Evolutionary conservation across 2,797 vertebrate species (phyloP).

Genomic region (Xerus rutilus): DNA sequence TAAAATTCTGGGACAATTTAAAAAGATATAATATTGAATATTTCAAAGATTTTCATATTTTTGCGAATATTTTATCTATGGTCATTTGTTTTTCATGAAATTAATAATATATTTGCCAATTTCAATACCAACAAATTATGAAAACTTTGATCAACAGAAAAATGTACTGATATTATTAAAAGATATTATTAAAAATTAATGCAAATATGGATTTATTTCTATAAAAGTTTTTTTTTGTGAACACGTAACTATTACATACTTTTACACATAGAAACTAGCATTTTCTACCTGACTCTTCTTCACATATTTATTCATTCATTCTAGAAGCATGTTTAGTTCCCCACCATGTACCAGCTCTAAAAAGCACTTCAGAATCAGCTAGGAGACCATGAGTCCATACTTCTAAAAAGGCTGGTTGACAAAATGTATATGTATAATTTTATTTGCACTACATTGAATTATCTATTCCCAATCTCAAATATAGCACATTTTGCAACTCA

Average conservation of each 20-base stretch:
- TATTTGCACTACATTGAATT: not conserved
- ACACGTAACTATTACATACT: not conserved
- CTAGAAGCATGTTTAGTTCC: not conserved
- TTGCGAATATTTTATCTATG: not conserved
- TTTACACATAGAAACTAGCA: not conserved
- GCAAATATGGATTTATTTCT: not conserved
- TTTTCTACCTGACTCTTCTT: not conserved
- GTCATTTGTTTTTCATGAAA: not conserved
- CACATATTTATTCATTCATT: not conserved
- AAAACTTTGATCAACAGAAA: not conserved
- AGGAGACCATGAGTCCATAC: not conserved
- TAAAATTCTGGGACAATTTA: slow-evolving; percentile 65
- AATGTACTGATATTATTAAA: not conserved
- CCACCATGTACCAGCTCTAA: not conserved
- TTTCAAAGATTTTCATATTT: not conserved
- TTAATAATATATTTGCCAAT: not conserved
- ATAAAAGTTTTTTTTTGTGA: not conserved
- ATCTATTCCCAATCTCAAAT: not conserved
- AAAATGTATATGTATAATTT: not conserved
- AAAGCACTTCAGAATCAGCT: not conserved
- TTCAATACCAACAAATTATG: not conserved
- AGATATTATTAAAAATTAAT: not conserved
- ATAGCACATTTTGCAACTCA: not conserved
- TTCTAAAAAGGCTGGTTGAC: not conserved
- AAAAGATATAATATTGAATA: slow-evolving; percentile 57